Conservation (phyloP, 2,888 invertebrate genomes). For the Chalcis sispes region DNA sequence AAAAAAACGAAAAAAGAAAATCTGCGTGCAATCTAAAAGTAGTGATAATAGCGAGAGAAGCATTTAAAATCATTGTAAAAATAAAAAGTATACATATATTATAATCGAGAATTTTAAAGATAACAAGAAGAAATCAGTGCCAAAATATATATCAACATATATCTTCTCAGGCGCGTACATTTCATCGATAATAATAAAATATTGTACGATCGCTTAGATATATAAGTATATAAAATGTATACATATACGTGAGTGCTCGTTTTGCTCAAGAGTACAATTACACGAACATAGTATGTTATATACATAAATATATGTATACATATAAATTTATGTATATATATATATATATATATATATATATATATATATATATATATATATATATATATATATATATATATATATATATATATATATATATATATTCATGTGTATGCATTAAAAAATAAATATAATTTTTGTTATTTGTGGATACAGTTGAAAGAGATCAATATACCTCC, state of each 20-base stretch:
- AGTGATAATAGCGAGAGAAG: no score
- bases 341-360: conserved; percentile 8
- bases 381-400: conserved; percentile 8
- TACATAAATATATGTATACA: conserved; percentile 6
- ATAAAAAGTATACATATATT: no score
- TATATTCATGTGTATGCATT: conserved; percentile 4
- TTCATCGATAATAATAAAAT: background rate
- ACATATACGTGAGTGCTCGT: conserved; percentile 5
- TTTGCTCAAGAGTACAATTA: conserved; percentile 41
- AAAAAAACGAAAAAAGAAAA: background rate
- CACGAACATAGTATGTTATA: conserved; percentile 2
- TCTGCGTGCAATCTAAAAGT: no score
- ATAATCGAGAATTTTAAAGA: no score
- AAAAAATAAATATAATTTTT: conserved; percentile 2
- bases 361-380: background rate
- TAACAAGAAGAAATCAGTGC: conserved; percentile 15
- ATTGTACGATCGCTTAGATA: conserved; percentile 7
- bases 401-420: conserved; percentile 14
- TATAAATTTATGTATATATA: background rate
- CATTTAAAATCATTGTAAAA: no score
- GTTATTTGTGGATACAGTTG: background rate
- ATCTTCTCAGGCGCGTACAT: background rate
- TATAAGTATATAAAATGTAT: no score
- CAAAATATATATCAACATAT: conserved; percentile 17
- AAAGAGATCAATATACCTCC: background rate